These are phyloP conservation scores for Centropyge bicolor DNA, from an alignment of 2,797 vertebrate genomes.

Conservation along the genomic window DNA sequence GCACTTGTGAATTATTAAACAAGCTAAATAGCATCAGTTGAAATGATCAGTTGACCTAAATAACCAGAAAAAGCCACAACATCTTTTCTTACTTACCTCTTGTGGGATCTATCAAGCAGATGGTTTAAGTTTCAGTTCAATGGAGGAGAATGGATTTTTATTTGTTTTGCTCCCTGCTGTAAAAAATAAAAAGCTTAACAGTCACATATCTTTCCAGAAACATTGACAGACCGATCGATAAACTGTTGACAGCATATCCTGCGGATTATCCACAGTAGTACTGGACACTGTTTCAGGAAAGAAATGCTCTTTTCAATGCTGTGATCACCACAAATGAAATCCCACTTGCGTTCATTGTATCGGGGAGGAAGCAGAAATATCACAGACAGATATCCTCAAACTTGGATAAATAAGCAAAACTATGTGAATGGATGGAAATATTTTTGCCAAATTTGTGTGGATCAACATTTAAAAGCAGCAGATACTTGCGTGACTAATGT, in stretches of 20 bases:
- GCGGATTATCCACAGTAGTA: not conserved
- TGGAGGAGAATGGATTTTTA: not conserved
- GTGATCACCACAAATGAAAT: not conserved
- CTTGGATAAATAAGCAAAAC: not conserved
- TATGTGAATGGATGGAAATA: not conserved
- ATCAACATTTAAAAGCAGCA: not conserved
- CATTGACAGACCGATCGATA: not conserved
- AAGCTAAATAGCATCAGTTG: not conserved
- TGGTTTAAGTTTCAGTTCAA: not conserved
- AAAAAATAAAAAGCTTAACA: not conserved
- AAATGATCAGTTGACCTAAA: conserved; percentile 19
- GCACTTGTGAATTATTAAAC: not conserved
- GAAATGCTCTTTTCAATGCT: not conserved
- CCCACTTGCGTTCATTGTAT: not conserved
- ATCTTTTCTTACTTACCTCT: not conserved
- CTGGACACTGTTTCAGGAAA: not conserved
- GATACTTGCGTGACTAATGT: not conserved
- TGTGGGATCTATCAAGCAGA: not conserved
- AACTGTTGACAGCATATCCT: not conserved
- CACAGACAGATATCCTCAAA: not conserved
- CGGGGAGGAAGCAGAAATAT: not conserved
- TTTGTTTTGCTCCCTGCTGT: not conserved
- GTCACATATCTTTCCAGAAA: no score
- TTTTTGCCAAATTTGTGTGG: not conserved
- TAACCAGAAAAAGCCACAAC: not conserved